Conservation (phyloP, 2,797 vertebrate genomes). For the Sebastolobus alascanus region DNA sequence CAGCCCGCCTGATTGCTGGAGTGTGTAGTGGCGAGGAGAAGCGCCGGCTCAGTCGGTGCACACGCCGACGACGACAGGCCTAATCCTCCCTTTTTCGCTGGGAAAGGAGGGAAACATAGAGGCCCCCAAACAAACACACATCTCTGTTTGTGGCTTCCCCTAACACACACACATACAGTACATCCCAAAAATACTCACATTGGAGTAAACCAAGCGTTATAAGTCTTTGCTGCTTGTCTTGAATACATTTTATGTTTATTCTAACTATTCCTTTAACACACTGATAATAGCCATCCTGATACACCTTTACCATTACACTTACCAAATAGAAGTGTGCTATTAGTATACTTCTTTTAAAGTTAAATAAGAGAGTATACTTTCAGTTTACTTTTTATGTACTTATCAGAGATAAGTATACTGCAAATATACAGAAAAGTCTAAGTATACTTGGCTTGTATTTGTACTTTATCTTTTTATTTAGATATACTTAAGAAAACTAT, state of each 20-base stretch:
- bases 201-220: constrained; percentile 39
- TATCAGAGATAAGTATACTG: too few species aligned
- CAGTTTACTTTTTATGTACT: too few species aligned
- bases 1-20: constrained; percentile 85
- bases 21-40: constrained; percentile 71
- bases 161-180: constrained; percentile 4
- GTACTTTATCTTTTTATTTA: too few species aligned
- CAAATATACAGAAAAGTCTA: too few species aligned
- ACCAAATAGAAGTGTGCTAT: too few species aligned
- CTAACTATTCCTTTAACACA: not conserved
- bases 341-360: too few species aligned
- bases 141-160: constrained; percentile 44
- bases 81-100: constrained; percentile 67
- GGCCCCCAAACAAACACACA: constrained; percentile 64
- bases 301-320: too few species aligned
- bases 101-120: constrained; percentile 29
- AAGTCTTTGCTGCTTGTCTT: constrained; percentile 39
- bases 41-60: constrained; percentile 59
- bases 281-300: not conserved
- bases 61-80: constrained; percentile 46
- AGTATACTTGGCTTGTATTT: too few species aligned
- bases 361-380: too few species aligned
- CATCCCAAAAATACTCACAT: constrained; percentile 18
- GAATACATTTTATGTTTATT: not conserved
- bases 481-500: too few species aligned